These are phyloP conservation scores for Habroteleia sp. DNA, from an alignment of 2,888 invertebrate species.

Conservation along the genomic window DNA sequence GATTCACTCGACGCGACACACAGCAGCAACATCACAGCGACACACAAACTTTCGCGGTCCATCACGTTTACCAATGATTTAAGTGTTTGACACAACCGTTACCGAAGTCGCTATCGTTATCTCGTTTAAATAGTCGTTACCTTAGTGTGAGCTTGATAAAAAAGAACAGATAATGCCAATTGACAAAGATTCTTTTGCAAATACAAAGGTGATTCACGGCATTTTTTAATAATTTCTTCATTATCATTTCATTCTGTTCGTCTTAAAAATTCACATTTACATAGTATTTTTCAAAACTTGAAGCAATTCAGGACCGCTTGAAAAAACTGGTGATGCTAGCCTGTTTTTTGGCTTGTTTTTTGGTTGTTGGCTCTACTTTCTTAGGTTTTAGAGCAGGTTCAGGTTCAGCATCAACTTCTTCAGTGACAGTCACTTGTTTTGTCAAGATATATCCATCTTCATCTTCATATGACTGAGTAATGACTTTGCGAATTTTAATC, in stretches of 20 bases:
- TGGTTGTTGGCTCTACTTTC: slow-evolving; percentile 40
- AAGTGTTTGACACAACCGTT: neutral
- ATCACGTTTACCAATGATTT: slow-evolving; percentile 20
- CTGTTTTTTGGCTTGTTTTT: slow-evolving; percentile 74
- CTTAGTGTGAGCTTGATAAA: slow-evolving; percentile 38
- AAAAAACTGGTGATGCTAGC: slow-evolving; percentile 77
- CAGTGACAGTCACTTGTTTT: slow-evolving; percentile 75
- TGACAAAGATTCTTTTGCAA: slow-evolving; percentile 7
- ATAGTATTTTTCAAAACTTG: neutral
- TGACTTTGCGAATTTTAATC: slow-evolving; percentile 74
- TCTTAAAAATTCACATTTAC: no score
- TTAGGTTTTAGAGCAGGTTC: slow-evolving; percentile 58
- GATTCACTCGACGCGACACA: slow-evolving; percentile 12
- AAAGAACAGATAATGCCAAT: slow-evolving; percentile 28
- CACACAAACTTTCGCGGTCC: slow-evolving; percentile 26
- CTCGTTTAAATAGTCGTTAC: slow-evolving; percentile 43
- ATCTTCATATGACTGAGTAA: slow-evolving; percentile 75
- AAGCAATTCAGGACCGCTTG: slow-evolving; percentile 71
- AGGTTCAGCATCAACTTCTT: slow-evolving; percentile 42
- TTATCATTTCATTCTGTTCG: no score
- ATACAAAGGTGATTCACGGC: slow-evolving; percentile 34
- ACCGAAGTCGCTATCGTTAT: slow-evolving; percentile 23
- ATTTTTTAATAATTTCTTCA: slow-evolving; percentile 6
- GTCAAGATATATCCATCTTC: slow-evolving; percentile 80
- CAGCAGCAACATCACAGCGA: slow-evolving; percentile 8